phyloP scores from a whole-genome alignment of 2,113 vertebrate species.

The Lepisosteus osseus region DNA sequence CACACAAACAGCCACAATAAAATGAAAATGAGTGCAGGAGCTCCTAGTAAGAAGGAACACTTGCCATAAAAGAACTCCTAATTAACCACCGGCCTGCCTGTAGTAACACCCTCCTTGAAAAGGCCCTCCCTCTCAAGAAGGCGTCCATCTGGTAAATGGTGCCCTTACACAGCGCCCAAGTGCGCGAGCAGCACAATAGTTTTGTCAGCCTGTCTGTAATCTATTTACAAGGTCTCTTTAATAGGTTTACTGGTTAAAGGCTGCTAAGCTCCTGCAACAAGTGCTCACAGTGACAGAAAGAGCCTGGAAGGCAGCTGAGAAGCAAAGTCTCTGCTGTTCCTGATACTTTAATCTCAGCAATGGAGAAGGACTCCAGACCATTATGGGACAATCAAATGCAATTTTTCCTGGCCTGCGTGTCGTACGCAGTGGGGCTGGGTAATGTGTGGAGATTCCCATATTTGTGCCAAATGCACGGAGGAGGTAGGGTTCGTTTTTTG shows the following conservation, averaged over 20 bases:
- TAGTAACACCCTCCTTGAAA: slow-evolving; percentile 6
- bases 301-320: slow-evolving; percentile 25
- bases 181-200: slow-evolving; percentile 1
- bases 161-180: slow-evolving; percentile 2
- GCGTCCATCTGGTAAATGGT: slow-evolving; percentile 15
- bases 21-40: not conserved
- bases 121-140: slow-evolving; percentile 24
- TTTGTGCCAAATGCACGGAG: slow-evolving; percentile 91
- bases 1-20: not conserved
- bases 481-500: slow-evolving; percentile 69
- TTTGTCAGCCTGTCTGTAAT: slow-evolving; percentile 37
- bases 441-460: slow-evolving; percentile 97
- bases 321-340: slow-evolving; percentile 14
- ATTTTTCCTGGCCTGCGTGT: slow-evolving; percentile 88
- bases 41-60: not conserved
- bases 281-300: slow-evolving; percentile 29
- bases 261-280: slow-evolving; percentile 22
- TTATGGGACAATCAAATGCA: slow-evolving; percentile 80
- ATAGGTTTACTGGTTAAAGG: slow-evolving; percentile 75
- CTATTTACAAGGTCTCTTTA: slow-evolving; percentile 69
- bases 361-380: slow-evolving; percentile 70
- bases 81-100: slow-evolving; percentile 47
- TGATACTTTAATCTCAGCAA: slow-evolving; percentile 10
- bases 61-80: not conserved
- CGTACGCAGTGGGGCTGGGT: slow-evolving; percentile 87